phyloP scores from a whole-genome alignment of 1,140 invertebrate species.

The Pseudachorutes palmiensis region DNA sequence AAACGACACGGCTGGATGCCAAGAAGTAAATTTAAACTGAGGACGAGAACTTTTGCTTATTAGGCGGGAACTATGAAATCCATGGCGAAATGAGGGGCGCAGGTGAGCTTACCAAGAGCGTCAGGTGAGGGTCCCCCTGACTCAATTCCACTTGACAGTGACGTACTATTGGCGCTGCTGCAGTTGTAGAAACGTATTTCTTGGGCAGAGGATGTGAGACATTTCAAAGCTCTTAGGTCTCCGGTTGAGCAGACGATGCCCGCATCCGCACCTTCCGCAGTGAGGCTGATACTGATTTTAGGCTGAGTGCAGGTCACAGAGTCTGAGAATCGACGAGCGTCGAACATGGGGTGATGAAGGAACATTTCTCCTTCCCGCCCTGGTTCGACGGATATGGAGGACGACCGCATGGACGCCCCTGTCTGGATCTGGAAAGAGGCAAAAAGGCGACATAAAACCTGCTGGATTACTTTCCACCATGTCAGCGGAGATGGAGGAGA shows the following conservation, averaged over 20 bases:
- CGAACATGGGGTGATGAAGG: slow-evolving; percentile 24
- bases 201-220: slow-evolving; percentile 65
- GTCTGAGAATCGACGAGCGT: slow-evolving; percentile 59
- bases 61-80: too few relatives aligned
- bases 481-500: too few relatives aligned
- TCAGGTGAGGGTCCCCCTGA: slow-evolving; percentile 15
- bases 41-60: too few relatives aligned
- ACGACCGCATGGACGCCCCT: not conserved
- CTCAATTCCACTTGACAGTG: not conserved
- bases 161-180: not conserved
- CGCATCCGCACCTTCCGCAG: slow-evolving; percentile 54
- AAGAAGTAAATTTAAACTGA: too few relatives aligned
- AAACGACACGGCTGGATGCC: too few relatives aligned
- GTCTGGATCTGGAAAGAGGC: not conserved
- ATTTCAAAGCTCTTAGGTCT: slow-evolving; percentile 61
- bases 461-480: too few relatives aligned
- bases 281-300: slow-evolving; percentile 42
- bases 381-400: not conserved
- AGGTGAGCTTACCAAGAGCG: slow-evolving; percentile 21
- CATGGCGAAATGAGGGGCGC: not conserved
- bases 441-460: too few relatives aligned
- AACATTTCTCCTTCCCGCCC: slow-evolving; percentile 10
- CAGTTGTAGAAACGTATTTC: slow-evolving; percentile 59
- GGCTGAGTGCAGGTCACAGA: slow-evolving; percentile 51
- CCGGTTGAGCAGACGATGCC: slow-evolving; percentile 67